Evolutionary conservation across 37 sponge, comb jelly and placozoan genomes (phyloP).

Genomic region (Mnemiopsis leidyi): DNA sequence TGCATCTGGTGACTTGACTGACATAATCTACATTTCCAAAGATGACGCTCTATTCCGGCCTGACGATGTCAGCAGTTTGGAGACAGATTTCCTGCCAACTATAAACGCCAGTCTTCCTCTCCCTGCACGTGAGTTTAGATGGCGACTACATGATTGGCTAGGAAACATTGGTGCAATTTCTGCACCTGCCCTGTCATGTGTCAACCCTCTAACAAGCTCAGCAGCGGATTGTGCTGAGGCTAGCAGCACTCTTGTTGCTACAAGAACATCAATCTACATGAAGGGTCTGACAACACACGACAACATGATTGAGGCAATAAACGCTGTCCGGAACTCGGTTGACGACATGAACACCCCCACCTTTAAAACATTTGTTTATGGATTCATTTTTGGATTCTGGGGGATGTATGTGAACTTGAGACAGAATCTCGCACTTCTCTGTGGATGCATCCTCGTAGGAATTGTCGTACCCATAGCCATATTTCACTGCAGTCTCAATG

Average conservation of each 20-base stretch:
- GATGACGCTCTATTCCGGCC: not conserved
- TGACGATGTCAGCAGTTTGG: not conserved
- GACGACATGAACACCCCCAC: slow-evolving; percentile 24
- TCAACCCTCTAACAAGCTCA: not conserved
- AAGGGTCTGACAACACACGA: slow-evolving; percentile 10
- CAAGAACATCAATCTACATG: slow-evolving; percentile 43
- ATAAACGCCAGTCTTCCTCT: not conserved
- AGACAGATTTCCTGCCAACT: slow-evolving; percentile 4
- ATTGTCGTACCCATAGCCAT: slow-evolving; percentile 44
- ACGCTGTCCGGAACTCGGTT: slow-evolving; percentile 25
- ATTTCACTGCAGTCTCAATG: slow-evolving; percentile 37
- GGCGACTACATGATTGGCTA: slow-evolving; percentile 29
- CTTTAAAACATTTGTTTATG: slow-evolving; percentile 42
- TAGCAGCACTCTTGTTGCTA: slow-evolving; percentile 7
- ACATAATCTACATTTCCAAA: not conserved
- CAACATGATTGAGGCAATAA: slow-evolving; percentile 9
- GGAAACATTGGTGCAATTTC: slow-evolving; percentile 7
- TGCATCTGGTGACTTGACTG: not conserved
- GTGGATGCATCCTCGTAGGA: slow-evolving; percentile 48
- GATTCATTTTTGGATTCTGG: slow-evolving; percentile 65
- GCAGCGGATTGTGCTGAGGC: not conserved
- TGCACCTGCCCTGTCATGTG: slow-evolving; percentile 5
- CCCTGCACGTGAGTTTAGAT: not conserved
- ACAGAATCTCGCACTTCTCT: slow-evolving; percentile 44
- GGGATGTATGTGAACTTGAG: slow-evolving; percentile 12